Evolutionary conservation across 2,888 invertebrate genomes (phyloP), one percentile per base, ranked within the genome.

Genomic region (Entomobrya multifasciata): DNA sequence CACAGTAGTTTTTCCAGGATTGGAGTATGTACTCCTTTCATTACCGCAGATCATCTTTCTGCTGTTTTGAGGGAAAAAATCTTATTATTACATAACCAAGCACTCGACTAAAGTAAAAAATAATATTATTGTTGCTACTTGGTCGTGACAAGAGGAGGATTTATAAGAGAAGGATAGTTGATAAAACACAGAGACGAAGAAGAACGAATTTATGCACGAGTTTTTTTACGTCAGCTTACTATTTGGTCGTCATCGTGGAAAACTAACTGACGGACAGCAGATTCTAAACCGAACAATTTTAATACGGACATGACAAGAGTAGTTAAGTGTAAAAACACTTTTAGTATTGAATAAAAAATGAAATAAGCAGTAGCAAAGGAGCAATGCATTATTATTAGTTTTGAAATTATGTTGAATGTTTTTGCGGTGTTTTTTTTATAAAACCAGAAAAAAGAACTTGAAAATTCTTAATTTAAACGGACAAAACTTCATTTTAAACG

Each of bases 41-140:
- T 84, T 77, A 84, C 84, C 84, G 67, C 84, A 84, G 60, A 83
- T 84, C 84, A 76, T 47, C 77, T 77, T 47, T 41, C 60, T 72
- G 36, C 36, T 36, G 36, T 76, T 30, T 74, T 60, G 72, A 11
- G 20, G 49, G 30, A 52, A 67, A 80, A 80, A 80, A 65, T 36
- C 8, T 52, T 80, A 67, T 80, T 80, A 67, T 65, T 62, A 41
- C 67, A 80, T 62, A 80, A 67, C 65, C 80, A 67, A 60, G 41
- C 79, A 80, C 80, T 80, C 52, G 30, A 47, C 79, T 79, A 36
- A 41, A 78, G 62, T 62, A 62, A 78, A 47, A 62, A 78, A 78
- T 78, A 78, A 47, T 77, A 60, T 77, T 77, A 41, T 77, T 76
- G 36, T 20, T 76, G 55, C 49, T 76, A 49, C 27, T 44, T 47